A percentile compares a stretch with the other conserved stretches of the same genome.
These are phyloP conservation scores for Clinocottus analis DNA, from an alignment of 2,113 vertebrate species.

Conservation along the genomic window DNA sequence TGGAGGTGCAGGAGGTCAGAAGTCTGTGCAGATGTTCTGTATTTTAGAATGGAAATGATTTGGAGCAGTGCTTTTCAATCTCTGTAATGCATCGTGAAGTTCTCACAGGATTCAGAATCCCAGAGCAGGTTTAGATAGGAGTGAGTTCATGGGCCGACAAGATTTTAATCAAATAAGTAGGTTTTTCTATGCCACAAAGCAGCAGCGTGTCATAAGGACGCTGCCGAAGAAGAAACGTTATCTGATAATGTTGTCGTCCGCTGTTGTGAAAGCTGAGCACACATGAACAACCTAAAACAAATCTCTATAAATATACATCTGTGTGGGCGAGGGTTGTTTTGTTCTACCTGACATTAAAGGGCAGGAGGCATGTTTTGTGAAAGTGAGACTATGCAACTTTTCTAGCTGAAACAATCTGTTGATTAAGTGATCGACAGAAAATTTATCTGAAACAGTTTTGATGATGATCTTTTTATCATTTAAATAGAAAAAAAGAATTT, in stretches of 20 bases:
- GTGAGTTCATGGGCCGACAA: slow-evolving; percentile 3
- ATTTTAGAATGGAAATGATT: slow-evolving; percentile 44
- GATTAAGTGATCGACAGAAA: neutral
- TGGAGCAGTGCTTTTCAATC: neutral
- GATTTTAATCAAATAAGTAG: slow-evolving; percentile 31
- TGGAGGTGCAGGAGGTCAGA: slow-evolving; percentile 23
- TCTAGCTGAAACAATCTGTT: neutral
- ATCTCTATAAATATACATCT: slow-evolving; percentile 38
- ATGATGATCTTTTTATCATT: neutral
- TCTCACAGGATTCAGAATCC: slow-evolving; percentile 30
- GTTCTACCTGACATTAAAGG: slow-evolving; percentile 33
- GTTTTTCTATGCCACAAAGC: neutral
- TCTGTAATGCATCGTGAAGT: neutral
- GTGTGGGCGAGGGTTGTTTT: slow-evolving; percentile 44
- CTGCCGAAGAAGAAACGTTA: neutral
- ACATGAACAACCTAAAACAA: slow-evolving; percentile 27
- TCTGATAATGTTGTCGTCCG: neutral
- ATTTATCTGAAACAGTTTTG: neutral
- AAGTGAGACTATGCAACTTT: neutral
- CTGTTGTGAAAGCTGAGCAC: slow-evolving; percentile 15
- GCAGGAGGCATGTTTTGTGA: slow-evolving; percentile 18
- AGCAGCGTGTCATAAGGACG: neutral
- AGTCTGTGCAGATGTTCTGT: slow-evolving; percentile 19
- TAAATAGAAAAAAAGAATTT: no score
- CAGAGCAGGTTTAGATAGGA: slow-evolving; percentile 40